A percentile compares a stretch with the other conserved stretches of the same genome.
Evolutionary conservation across 2,797 vertebrate genomes (phyloP).

Genomic region (Centroberyx gerrardi): DNA sequence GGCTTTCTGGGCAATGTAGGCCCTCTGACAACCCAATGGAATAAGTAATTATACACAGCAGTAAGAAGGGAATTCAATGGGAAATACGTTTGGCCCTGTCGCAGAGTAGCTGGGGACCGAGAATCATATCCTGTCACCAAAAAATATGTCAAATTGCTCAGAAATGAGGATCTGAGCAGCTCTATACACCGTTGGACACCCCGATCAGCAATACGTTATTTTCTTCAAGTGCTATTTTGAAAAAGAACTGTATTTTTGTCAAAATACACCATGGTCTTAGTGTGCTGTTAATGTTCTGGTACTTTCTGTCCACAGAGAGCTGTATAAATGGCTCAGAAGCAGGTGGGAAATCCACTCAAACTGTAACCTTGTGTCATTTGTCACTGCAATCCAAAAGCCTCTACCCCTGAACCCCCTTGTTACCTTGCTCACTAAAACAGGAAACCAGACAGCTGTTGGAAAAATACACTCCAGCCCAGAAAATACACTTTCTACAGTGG

Average conservation of each 20-base stretch:
- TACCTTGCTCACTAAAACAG: constrained; percentile 49
- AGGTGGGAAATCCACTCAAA: constrained; percentile 60
- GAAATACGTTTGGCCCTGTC: constrained; percentile 34
- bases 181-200: neutral
- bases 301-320: constrained; percentile 11
- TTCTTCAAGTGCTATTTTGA: constrained; percentile 6
- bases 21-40: constrained; percentile 15
- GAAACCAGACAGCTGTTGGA: constrained; percentile 38
- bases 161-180: neutral
- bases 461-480: constrained; percentile 27
- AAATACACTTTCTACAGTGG: neutral
- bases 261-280: neutral
- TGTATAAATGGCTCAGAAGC: constrained; percentile 33
- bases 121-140: constrained; percentile 1
- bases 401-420: constrained; percentile 18
- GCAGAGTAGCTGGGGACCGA: constrained; percentile 5
- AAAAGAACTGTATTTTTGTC: constrained; percentile 15
- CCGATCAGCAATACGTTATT: neutral
- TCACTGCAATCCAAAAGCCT: constrained; percentile 49
- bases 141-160: constrained; percentile 7
- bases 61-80: constrained; percentile 15
- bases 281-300: constrained; percentile 1
- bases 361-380: constrained; percentile 58
- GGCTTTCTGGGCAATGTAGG: constrained; percentile 11
- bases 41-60: constrained; percentile 36